Evolutionary conservation across 2,797 vertebrate species (phyloP), one percentile per base, ranked within the genome.

Genomic region (Rhadinocentrus ornatus): DNA sequence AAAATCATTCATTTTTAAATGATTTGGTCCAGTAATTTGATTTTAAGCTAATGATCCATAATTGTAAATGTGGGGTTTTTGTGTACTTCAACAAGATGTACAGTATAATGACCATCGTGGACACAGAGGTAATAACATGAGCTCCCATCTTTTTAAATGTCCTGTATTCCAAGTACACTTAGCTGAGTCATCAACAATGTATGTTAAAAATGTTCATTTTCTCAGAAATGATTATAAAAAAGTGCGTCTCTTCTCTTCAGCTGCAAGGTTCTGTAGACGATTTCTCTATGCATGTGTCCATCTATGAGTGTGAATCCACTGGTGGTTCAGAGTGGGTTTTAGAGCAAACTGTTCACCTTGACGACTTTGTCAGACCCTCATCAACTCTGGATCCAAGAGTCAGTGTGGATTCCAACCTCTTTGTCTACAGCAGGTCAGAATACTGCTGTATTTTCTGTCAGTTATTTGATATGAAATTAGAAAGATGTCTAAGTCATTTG

Each of bases 271-370:
- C 87, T 59, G 75, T 72, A n/a, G 94, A 96, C 85, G 96, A 99
- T 80, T 98, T 99, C 93, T 98, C 96, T 73, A 98, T 99, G 97
- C 96, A 98, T 1, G 97, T 99, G 76, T 99, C 97, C 88, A 99
- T 98, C 86, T 98, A 97, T 69, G 98, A 99, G 91, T 99, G 98
- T 72, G 98, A 99, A 90, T 99, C 98, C 16, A 99, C 97, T 0
- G 98, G 98, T 34, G 98, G 98, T 58, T 99, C 97, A 0, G 98
- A 99, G 89, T 99, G 98, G 98, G 97, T 96, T 84, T 92, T 99
- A 84, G 98, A 99, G 87, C 98, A 99, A 92, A 99, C 97, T 1
- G 94, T 99, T 82, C 96, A 97, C 78, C 93, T 99, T 73, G 97
- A 99, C 41, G 98, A 99, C 87, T 95, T 98, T 54, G 93, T 95